Percentiles rank a stretch among this genome's conserved stretches.
Evolutionary conservation across 2,113 vertebrate genomes (phyloP).

Genomic region (Perognathus longimembris): DNA sequence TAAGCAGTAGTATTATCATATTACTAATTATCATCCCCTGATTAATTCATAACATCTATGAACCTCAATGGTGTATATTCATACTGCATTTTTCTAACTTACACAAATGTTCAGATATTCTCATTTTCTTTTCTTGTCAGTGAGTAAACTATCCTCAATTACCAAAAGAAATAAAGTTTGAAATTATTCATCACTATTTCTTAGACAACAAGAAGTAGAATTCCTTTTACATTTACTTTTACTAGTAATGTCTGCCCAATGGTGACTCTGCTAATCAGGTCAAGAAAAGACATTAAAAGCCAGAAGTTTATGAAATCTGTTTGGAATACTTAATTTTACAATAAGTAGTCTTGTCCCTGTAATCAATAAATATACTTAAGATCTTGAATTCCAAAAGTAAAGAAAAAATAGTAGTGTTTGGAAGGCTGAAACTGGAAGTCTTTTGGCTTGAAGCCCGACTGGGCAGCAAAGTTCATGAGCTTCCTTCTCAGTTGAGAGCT

Average conservation of each 20-base stretch:
- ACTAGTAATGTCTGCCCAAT: not conserved
- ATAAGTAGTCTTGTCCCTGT: not conserved
- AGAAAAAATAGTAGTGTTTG: too few relatives aligned
- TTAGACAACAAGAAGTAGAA: not conserved
- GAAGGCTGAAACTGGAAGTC: too few relatives aligned
- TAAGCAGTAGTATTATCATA: not conserved
- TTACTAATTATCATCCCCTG: not conserved
- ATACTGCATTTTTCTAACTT: conserved; percentile 1
- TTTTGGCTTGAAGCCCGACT: too few relatives aligned
- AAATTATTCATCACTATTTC: not conserved
- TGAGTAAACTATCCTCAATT: not conserved
- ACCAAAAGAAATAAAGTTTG: not conserved
- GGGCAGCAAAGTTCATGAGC: too few relatives aligned
- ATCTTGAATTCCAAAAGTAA: conserved; percentile 3
- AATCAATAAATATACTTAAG: not conserved
- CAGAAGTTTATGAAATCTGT: not conserved
- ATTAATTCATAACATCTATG: not conserved
- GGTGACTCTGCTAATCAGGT: not conserved
- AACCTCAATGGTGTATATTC: not conserved
- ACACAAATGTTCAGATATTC: not conserved
- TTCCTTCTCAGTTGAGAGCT: too few relatives aligned
- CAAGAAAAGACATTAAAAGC: conserved; percentile 23
- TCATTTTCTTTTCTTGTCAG: conserved; percentile 6
- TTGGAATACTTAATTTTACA: not conserved
- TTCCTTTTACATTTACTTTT: not conserved